These are phyloP conservation scores for Valencia hispanica DNA, from an alignment of 2,797 vertebrate genomes.

Conservation along the genomic window DNA sequence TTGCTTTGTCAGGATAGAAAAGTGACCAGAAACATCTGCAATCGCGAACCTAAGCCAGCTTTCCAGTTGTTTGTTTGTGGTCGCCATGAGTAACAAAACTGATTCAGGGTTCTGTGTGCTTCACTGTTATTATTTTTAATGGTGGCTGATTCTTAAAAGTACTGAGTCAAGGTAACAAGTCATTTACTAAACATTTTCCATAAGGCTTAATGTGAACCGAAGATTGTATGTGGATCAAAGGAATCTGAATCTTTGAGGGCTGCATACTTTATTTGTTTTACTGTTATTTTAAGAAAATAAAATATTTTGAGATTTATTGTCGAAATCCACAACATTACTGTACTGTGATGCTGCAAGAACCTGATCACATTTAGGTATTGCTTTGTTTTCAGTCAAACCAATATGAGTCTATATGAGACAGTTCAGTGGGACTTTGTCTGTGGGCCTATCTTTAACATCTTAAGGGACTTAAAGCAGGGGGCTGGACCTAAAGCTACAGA, in stretches of 20 bases:
- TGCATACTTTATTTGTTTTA: background rate
- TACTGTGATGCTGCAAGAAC: background rate
- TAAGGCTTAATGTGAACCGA: conserved; percentile 14
- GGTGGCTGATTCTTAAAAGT: conserved; percentile 26
- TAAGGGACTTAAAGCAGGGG: conserved; percentile 78
- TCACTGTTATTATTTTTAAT: conserved; percentile 37
- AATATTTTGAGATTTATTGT: background rate
- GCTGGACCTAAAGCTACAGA: conserved; percentile 72
- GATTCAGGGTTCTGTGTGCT: conserved; percentile 50
- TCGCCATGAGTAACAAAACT: conserved; percentile 46
- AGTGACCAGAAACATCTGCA: conserved; percentile 18
- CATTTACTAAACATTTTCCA: conserved; percentile 6
- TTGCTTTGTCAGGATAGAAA: conserved; percentile 11
- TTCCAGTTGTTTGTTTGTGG: conserved; percentile 43
- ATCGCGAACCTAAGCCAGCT: conserved; percentile 4
- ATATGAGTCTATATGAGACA: conserved; percentile 79
- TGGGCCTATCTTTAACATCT: conserved; percentile 79
- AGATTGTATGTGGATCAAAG: conserved; percentile 25
- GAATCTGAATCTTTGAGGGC: background rate
- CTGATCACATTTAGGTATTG: conserved; percentile 23
- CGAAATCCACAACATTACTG: background rate
- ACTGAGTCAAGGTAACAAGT: conserved; percentile 37
- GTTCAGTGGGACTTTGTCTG: conserved; percentile 78
- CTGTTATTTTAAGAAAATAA: background rate
- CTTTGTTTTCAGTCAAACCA: conserved; percentile 58